A percentile compares a stretch with the other conserved stretches of the same genome.
These are phyloP conservation scores for Rhorus exstirpatorius DNA, from an alignment of 2,888 invertebrate genomes.

Conservation along the genomic window DNA sequence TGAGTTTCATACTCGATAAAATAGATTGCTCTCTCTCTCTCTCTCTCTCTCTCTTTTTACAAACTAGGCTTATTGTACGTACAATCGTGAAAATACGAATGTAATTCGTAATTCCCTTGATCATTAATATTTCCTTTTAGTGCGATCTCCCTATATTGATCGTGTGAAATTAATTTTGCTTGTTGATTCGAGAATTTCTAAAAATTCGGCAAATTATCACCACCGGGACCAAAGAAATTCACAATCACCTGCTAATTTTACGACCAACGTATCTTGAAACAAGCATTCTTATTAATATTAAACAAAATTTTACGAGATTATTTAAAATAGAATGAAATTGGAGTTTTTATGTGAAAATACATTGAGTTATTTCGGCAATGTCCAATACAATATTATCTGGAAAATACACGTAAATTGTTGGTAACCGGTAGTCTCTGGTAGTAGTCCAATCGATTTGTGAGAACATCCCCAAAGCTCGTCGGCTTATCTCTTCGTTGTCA, in stretches of 20 bases:
- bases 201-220: neutral
- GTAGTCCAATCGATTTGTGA: slow-evolving; percentile 47
- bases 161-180: neutral
- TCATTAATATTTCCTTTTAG: slow-evolving; percentile 16
- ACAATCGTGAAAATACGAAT: slow-evolving; percentile 25
- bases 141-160: neutral
- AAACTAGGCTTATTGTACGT: no score
- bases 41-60: neutral
- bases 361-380: no score
- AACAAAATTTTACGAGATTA: slow-evolving; percentile 1
- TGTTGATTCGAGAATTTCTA: neutral
- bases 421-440: neutral
- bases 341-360: no score
- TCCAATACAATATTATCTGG: no score
- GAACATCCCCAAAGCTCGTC: slow-evolving; percentile 63
- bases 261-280: no score
- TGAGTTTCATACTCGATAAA: slow-evolving; percentile 16
- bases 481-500: slow-evolving; percentile 57
- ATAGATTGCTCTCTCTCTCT: neutral
- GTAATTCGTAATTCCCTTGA: slow-evolving; percentile 31
- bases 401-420: slow-evolving; percentile 30
- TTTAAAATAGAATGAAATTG: no score
- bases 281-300: no score
- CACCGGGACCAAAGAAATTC: no score
- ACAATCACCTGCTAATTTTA: no score